phyloP scores from a whole-genome alignment of 2,888 invertebrate genomes.

The Caenorhabditis virilis region DNA sequence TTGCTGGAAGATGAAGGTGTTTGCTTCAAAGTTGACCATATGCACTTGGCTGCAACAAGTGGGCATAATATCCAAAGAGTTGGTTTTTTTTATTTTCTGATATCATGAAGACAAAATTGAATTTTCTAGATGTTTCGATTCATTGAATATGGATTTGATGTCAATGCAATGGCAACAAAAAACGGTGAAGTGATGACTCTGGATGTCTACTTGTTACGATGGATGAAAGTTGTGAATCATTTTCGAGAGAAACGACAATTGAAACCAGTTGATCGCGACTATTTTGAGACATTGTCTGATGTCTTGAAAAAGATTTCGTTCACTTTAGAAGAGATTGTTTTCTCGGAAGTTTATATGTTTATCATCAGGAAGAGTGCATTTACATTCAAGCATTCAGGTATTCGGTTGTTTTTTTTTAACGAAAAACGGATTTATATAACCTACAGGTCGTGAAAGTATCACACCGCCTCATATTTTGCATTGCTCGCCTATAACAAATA shows the following conservation, averaged over 20 bases:
- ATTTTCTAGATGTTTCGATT: conserved; percentile 8
- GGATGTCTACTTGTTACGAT: conserved; percentile 10
- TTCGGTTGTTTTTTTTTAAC: background rate
- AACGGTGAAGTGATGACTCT: conserved; percentile 8
- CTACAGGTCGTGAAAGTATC: conserved; percentile 9
- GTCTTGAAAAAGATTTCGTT: background rate
- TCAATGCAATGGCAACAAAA: conserved; percentile 14
- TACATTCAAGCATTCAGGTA: background rate
- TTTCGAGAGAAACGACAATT: conserved; percentile 2
- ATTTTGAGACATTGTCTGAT: background rate
- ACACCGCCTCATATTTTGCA: conserved; percentile 19
- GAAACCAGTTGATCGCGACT: background rate
- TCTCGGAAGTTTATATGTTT: background rate
- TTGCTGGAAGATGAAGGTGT: conserved; percentile 1
- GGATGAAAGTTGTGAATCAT: conserved; percentile 1
- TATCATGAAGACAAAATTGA: conserved; percentile 11
- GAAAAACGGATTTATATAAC: too few relatives aligned
- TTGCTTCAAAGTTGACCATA: conserved; percentile 8
- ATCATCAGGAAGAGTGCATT: background rate
- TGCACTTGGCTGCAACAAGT: conserved; percentile 15
- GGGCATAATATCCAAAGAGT: background rate
- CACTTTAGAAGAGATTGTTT: too few relatives aligned
- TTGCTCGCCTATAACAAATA: conserved; percentile 11
- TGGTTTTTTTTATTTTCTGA: background rate
- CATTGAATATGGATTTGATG: conserved; percentile 14